Evolutionary conservation across 2,888 invertebrate genomes (phyloP).

Genomic region (Tinea pellionella): DNA sequence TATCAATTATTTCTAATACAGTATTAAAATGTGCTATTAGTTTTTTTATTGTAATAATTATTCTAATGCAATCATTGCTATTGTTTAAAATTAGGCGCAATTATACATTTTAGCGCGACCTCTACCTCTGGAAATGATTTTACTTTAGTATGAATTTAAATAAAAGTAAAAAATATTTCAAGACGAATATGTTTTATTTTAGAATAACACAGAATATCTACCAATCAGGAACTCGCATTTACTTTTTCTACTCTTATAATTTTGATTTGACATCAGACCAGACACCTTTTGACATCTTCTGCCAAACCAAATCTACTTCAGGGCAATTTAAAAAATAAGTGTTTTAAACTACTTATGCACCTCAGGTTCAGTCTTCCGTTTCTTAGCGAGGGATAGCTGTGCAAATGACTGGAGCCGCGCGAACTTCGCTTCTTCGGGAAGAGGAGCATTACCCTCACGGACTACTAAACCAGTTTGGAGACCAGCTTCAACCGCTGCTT

Average conservation of each 20-base stretch:
- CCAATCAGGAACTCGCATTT: no score
- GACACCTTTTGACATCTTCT: no score
- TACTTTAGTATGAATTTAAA: background rate
- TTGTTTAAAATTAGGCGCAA: background rate
- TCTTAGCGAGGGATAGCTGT: conserved; percentile 60
- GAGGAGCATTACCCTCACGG: conserved; percentile 82
- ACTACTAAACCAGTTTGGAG: conserved; percentile 75
- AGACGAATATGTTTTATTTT: background rate
- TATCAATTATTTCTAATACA: background rate
- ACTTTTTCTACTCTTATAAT: no score
- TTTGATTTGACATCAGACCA: no score
- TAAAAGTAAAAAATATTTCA: background rate
- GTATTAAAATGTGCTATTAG: background rate
- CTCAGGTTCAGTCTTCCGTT: conserved; percentile 57
- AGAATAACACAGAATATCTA: no score
- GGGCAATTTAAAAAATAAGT: no score
- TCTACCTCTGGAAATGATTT: background rate
- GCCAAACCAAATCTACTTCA: no score
- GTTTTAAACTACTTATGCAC: conserved; percentile 30
- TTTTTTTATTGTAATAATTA: no score
- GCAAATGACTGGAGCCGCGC: conserved; percentile 63
- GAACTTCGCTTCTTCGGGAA: conserved; percentile 71
- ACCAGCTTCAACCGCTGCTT: conserved; percentile 83
- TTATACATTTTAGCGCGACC: background rate
- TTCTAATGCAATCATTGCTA: background rate